phyloP scores from a whole-genome alignment of 2,113 vertebrate genomes.

The Mohoua ochrocephala region DNA sequence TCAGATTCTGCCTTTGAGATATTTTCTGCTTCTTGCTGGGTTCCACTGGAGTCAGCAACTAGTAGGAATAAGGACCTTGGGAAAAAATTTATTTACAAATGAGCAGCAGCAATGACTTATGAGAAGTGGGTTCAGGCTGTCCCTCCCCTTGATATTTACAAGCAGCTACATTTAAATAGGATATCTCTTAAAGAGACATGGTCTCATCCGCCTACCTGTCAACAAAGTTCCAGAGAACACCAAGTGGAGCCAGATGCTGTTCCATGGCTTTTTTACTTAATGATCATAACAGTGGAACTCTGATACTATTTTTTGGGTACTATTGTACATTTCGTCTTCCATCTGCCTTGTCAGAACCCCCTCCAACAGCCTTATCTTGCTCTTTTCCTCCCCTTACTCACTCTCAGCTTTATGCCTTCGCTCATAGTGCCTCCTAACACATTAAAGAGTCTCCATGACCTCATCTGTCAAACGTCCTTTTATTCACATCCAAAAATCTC shows the following conservation, averaged over 20 bases:
- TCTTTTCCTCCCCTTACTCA: not conserved
- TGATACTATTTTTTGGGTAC: not conserved
- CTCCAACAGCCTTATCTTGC: not conserved
- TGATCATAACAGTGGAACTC: not conserved
- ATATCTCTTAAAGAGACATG: not conserved
- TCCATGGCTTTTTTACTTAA: not conserved
- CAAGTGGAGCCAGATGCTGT: not conserved
- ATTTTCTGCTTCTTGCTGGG: not conserved
- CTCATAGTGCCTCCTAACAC: not conserved
- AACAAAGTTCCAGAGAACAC: not conserved
- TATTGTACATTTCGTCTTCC: not conserved
- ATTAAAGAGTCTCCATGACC: slow-evolving; percentile 33
- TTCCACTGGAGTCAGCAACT: not conserved
- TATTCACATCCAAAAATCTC: slow-evolving; percentile 47
- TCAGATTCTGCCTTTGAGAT: not conserved
- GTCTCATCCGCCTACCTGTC: not conserved
- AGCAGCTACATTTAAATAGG: not conserved
- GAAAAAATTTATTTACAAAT: not conserved
- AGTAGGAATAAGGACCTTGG: not conserved
- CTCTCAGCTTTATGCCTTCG: not conserved
- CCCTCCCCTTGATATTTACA: not conserved
- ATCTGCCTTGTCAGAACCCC: not conserved
- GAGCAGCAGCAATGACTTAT: not conserved
- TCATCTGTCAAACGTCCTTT: not conserved
- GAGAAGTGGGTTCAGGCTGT: not conserved